Percentiles rank a stretch among this genome's conserved stretches.
phyloP scores from a whole-genome alignment of 1,140 invertebrate species.

The Monomorium pharaonis region DNA sequence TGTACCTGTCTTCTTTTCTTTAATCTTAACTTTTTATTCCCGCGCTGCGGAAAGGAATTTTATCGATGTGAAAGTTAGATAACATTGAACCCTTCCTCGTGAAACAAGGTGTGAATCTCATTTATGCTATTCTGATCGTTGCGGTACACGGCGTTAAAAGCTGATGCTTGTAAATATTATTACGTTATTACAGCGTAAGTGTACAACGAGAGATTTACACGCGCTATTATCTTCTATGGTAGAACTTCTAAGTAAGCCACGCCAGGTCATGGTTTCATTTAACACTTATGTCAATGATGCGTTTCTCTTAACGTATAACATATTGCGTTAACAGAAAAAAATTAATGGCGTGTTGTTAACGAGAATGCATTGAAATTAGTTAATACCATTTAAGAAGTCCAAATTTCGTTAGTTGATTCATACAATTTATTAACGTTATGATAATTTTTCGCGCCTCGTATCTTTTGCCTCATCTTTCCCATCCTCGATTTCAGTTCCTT shows the following conservation, averaged over 20 bases:
- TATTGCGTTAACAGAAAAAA: not conserved
- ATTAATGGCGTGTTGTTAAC: not conserved
- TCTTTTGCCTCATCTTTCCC: not conserved
- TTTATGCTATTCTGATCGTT: conserved; percentile 14
- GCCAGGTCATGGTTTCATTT: not conserved
- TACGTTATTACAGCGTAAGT: conserved; percentile 21
- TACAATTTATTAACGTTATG: not conserved
- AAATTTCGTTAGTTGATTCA: not conserved
- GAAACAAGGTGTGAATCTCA: conserved; percentile 4
- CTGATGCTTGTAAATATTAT: conserved; percentile 43
- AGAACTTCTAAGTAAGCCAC: not conserved
- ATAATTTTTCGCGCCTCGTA: not conserved
- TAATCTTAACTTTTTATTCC: conserved; percentile 1
- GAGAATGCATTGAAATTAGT: not conserved
- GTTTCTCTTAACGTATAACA: not conserved
- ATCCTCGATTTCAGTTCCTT: conserved; percentile 10
- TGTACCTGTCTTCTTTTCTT: not conserved
- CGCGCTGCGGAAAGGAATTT: not conserved
- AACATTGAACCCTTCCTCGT: not conserved
- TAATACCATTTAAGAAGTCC: not conserved
- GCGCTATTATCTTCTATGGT: conserved; percentile 10
- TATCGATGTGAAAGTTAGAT: not conserved
- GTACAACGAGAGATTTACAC: conserved; percentile 22
- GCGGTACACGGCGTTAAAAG: conserved; percentile 14
- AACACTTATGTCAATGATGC: not conserved